Conservation (phyloP, 2,888 invertebrate genomes). For the Graphium colonna region DNA sequence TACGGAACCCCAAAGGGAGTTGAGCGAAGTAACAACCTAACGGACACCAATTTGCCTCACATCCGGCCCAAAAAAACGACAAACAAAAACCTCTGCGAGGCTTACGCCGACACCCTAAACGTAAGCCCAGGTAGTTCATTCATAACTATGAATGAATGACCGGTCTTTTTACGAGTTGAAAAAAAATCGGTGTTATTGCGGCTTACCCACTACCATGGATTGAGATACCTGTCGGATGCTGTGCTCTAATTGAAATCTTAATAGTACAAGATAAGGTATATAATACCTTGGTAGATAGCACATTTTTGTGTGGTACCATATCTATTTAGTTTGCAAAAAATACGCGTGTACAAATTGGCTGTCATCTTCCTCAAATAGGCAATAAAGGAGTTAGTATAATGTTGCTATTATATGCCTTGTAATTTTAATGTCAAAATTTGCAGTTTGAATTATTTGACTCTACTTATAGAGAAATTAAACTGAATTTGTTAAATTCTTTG, state of each 20-base stretch:
- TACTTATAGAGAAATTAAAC: too few species aligned
- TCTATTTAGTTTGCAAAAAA: not conserved
- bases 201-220: slow-evolving; percentile 7
- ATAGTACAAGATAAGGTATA: not conserved
- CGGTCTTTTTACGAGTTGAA: slow-evolving; percentile 33
- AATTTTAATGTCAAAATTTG: too few species aligned
- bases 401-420: too few species aligned
- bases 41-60: slow-evolving; percentile 65
- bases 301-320: not conserved
- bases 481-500: too few species aligned
- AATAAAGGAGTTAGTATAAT: too few species aligned
- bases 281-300: too few species aligned
- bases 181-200: slow-evolving; percentile 28
- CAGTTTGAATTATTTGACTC: too few species aligned
- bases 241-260: not conserved
- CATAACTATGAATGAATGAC: slow-evolving; percentile 58
- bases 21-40: slow-evolving; percentile 50
- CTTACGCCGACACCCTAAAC: slow-evolving; percentile 42
- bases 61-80: slow-evolving; percentile 53
- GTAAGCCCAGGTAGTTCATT: slow-evolving; percentile 66
- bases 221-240: slow-evolving; percentile 2
- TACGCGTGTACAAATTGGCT: too few species aligned
- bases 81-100: slow-evolving; percentile 48
- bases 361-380: too few species aligned
- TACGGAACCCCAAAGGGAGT: slow-evolving; percentile 26